Percentiles rank a stretch among this genome's conserved stretches.
These are phyloP conservation scores for Aegotheles bennettii DNA, from an alignment of 2,113 vertebrate species.

Conservation along the genomic window DNA sequence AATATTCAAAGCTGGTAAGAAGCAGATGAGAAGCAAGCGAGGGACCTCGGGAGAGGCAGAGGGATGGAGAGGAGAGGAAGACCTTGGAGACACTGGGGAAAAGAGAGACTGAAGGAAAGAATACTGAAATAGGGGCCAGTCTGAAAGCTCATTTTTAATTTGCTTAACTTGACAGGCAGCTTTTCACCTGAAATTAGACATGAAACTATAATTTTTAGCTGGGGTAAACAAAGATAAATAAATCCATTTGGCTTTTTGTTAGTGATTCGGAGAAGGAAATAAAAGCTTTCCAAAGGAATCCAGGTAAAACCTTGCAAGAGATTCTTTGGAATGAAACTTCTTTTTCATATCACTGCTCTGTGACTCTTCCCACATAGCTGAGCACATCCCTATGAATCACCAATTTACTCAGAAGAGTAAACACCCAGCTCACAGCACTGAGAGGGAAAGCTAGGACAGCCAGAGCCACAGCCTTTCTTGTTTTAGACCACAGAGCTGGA, in stretches of 20 bases:
- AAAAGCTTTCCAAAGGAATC: background rate
- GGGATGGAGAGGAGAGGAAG: background rate
- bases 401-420: conserved; percentile 42
- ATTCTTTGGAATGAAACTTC: background rate
- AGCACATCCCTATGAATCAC: conserved; percentile 37
- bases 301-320: background rate
- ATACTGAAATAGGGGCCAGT: background rate
- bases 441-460: background rate
- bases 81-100: background rate
- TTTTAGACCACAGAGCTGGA: background rate
- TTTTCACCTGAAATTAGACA: background rate
- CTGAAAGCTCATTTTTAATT: background rate
- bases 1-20: background rate
- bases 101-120: background rate
- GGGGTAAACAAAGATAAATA: background rate
- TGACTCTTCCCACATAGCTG: conserved; percentile 40
- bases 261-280: background rate
- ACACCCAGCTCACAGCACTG: background rate
- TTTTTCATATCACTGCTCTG: conserved; percentile 28
- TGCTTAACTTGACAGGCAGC: background rate
- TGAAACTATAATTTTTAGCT: background rate
- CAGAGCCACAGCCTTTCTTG: background rate
- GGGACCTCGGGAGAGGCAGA: background rate
- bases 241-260: background rate
- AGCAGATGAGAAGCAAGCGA: background rate